These are phyloP conservation scores for Euphonia xanthogaster DNA, from an alignment of 2,797 vertebrate species.

Conservation along the genomic window DNA sequence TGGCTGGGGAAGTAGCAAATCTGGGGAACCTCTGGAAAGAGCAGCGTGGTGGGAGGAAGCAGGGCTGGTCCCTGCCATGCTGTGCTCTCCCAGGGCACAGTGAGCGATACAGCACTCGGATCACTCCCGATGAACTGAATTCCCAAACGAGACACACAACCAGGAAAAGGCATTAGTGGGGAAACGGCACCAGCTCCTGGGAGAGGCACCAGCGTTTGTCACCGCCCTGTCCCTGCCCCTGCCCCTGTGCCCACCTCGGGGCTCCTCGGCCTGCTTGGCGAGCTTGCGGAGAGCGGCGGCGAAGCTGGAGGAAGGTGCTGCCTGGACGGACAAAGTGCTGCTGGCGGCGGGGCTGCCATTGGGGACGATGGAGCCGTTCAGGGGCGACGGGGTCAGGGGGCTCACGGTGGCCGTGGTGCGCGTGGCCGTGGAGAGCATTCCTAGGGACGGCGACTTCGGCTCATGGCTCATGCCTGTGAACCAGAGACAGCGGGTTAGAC, in stretches of 20 bases:
- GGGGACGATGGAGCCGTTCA: slow-evolving; percentile 96
- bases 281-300: slow-evolving; percentile 98
- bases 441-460: slow-evolving; percentile 99
- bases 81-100: not conserved
- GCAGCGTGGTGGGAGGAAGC: not conserved
- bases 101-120: not conserved
- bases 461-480: slow-evolving; percentile 99
- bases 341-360: slow-evolving; percentile 92
- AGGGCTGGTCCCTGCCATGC: not conserved
- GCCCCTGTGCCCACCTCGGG: slow-evolving; percentile 86
- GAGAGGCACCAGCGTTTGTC: fast-evolving
- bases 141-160: not conserved
- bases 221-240: no score
- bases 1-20: not conserved
- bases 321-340: slow-evolving; percentile 83
- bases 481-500: slow-evolving; percentile 15
- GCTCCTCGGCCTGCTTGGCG: slow-evolving; percentile 98
- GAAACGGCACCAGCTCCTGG: not conserved
- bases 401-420: slow-evolving; percentile 98
- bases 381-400: slow-evolving; percentile 94
- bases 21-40: not conserved
- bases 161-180: not conserved
- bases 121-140: not conserved
- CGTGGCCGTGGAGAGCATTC: slow-evolving; percentile 97
- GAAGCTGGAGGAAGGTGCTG: slow-evolving; percentile 93